Evolutionary conservation across 2,888 invertebrate species (phyloP).

Genomic region (Epiblema foenella): DNA sequence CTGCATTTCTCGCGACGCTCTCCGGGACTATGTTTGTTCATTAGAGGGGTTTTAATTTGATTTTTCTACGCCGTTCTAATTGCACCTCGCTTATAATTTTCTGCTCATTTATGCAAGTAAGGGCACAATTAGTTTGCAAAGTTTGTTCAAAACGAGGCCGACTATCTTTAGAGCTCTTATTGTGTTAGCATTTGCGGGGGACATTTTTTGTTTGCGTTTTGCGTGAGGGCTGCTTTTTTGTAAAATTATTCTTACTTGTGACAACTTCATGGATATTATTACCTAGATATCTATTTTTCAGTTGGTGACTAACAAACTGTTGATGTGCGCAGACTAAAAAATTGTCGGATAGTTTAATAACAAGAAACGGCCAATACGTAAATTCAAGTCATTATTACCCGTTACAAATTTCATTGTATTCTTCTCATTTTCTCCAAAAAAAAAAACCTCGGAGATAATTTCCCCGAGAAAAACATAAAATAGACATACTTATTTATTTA

Average conservation of each 20-base stretch:
- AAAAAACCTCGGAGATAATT: too few species aligned
- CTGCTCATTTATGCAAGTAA: constrained; percentile 66
- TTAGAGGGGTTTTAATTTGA: constrained; percentile 78
- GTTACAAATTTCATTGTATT: too few species aligned
- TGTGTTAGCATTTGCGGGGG: constrained; percentile 24
- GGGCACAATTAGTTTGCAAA: constrained; percentile 64
- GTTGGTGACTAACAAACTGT: too few species aligned
- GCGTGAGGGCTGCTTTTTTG: constrained; percentile 7
- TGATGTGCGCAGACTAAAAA: too few species aligned
- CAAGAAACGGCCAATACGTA: too few species aligned
- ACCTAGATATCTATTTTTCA: background rate
- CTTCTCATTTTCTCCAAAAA: too few species aligned
- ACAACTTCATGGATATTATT: background rate
- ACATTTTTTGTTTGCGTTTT: constrained; percentile 30
- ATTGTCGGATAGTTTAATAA: too few species aligned
- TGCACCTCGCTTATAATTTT: constrained; percentile 73
- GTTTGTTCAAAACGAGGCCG: constrained; percentile 52
- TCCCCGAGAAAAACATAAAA: too few species aligned
- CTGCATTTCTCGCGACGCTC: constrained; percentile 48
- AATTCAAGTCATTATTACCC: too few species aligned
- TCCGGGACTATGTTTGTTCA: constrained; percentile 76
- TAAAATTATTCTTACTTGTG: background rate
- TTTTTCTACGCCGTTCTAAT: constrained; percentile 82
- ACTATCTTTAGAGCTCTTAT: constrained; percentile 26
- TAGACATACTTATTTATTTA: too few species aligned